These are phyloP conservation scores for Neodiprion pinetum DNA, from an alignment of 1,140 invertebrate genomes.

Conservation along the genomic window DNA sequence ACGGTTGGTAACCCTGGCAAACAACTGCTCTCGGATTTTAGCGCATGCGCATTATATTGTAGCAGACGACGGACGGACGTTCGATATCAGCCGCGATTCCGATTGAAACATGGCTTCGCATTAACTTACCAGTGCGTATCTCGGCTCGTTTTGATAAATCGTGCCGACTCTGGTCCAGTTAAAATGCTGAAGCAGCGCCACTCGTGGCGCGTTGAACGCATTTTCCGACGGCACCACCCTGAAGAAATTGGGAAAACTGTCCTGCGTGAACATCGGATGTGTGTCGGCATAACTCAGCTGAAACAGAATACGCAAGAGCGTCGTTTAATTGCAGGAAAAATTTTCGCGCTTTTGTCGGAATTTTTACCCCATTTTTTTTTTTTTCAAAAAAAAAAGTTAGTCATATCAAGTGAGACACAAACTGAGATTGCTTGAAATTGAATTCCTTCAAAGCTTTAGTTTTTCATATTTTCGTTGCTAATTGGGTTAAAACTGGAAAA, in stretches of 20 bases:
- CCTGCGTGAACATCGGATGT: constrained; percentile 96
- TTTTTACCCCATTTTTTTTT: not conserved
- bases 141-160: constrained; percentile 95
- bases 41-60: too few species aligned
- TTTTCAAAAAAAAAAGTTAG: not conserved
- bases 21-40: too few species aligned
- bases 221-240: constrained; percentile 95
- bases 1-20: too few species aligned
- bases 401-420: too few species aligned
- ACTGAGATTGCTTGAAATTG: too few species aligned
- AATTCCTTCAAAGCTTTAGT: too few species aligned
- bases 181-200: constrained; percentile 87
- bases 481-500: too few species aligned
- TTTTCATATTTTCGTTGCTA: too few species aligned
- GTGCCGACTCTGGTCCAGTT: constrained; percentile 98
- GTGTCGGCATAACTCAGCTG: constrained; percentile 98
- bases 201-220: constrained; percentile 92
- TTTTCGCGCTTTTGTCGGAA: not conserved
- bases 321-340: not conserved
- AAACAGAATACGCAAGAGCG: constrained; percentile 45
- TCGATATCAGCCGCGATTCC: too few species aligned
- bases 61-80: too few species aligned
- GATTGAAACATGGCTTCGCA: too few species aligned
- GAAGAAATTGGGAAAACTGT: constrained; percentile 96
- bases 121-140: constrained; percentile 84